phyloP scores from a whole-genome alignment of 2,888 invertebrate genomes.

The Eupithecia insigniata region DNA sequence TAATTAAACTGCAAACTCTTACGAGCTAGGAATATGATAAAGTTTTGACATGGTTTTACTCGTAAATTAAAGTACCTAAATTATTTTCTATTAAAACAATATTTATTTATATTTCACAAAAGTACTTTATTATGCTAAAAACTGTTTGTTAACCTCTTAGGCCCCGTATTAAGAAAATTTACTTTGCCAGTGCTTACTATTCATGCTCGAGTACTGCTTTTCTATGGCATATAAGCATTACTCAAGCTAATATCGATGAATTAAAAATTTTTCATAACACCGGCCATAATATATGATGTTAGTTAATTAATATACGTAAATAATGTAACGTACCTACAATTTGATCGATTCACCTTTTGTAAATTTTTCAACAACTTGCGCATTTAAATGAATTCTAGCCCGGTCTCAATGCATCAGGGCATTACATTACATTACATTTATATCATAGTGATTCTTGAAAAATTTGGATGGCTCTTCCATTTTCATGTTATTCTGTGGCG shows the following conservation, averaged over 20 bases:
- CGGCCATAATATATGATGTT: too few relatives aligned
- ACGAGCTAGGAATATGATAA: not conserved
- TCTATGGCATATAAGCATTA: too few relatives aligned
- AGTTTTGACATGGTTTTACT: not conserved
- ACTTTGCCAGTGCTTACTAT: too few relatives aligned
- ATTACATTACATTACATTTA: not conserved
- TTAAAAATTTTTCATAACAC: too few relatives aligned
- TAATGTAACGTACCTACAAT: not conserved
- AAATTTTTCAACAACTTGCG: too few relatives aligned
- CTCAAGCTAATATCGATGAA: too few relatives aligned
- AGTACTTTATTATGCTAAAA: not conserved
- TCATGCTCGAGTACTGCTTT: too few relatives aligned
- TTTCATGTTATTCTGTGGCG: slow-evolving; percentile 42
- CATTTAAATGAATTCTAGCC: too few relatives aligned
- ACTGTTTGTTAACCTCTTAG: not conserved
- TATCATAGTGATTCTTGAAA: not conserved
- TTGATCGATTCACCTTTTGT: not conserved
- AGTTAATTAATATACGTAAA: not conserved
- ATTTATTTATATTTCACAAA: too few relatives aligned
- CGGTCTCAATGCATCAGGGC: not conserved
- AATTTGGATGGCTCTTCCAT: not conserved
- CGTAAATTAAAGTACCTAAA: not conserved
- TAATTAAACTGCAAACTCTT: not conserved
- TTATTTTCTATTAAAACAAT: not conserved
- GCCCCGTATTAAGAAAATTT: too few relatives aligned